Conservation (phyloP, 2,113 vertebrate genomes). For the Pseudorhombus dupliciocellatus region DNA sequence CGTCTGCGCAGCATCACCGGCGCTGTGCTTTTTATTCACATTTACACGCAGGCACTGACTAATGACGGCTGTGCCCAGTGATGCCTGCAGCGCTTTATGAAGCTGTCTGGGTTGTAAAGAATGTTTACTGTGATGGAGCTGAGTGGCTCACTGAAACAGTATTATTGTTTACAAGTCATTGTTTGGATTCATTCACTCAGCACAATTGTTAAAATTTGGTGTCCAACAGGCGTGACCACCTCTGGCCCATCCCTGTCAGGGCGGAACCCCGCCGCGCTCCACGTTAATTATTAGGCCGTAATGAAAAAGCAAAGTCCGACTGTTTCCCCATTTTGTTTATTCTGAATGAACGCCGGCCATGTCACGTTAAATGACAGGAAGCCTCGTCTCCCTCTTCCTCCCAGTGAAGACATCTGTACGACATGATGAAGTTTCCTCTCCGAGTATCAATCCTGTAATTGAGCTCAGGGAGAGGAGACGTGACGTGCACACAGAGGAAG, state of each 20-base stretch:
- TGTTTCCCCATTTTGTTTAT: constrained; percentile 65
- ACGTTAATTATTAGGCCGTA: constrained; percentile 45
- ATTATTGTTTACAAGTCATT: constrained; percentile 75
- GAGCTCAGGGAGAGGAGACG: constrained; percentile 79
- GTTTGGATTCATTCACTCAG: constrained; percentile 71
- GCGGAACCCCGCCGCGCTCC: constrained; percentile 7
- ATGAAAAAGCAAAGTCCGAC: constrained; percentile 57
- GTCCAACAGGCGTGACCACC: constrained; percentile 31
- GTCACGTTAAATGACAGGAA: constrained; percentile 79
- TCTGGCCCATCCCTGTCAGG: constrained; percentile 5
- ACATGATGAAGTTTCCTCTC: constrained; percentile 85
- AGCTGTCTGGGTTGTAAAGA: constrained; percentile 75
- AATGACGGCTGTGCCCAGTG: constrained; percentile 73
- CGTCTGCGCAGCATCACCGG: constrained; percentile 49
- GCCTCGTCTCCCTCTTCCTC: constrained; percentile 53
- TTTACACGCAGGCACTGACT: constrained; percentile 74
- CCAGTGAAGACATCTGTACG: constrained; percentile 83
- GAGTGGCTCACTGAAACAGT: constrained; percentile 70
- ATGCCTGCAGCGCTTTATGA: constrained; percentile 78
- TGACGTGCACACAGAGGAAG: constrained; percentile 79
- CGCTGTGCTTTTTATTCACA: constrained; percentile 65
- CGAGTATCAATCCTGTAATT: constrained; percentile 83
- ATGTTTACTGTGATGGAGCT: constrained; percentile 76
- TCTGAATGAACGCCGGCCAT: constrained; percentile 47
- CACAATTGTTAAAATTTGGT: constrained; percentile 54